Evolutionary conservation across 2,797 vertebrate genomes (phyloP).

Genomic region (Microcaecilia unicolor): DNA sequence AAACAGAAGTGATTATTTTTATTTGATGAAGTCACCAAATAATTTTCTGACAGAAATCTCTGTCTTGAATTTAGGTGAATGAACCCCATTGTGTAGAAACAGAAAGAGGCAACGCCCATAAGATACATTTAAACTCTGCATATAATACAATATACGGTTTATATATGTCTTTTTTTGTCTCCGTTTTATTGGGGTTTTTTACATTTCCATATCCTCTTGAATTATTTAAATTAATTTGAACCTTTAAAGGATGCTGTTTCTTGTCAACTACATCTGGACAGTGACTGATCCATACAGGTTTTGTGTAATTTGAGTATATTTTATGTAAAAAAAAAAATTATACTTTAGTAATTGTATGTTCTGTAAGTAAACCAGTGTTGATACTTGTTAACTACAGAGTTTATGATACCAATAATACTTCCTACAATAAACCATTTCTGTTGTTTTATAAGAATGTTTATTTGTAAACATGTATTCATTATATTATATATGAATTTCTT

Average conservation of each 20-base stretch:
- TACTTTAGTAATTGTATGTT: conserved; percentile 68
- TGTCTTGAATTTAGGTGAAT: too few species aligned
- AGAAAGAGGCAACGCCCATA: too few species aligned
- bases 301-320: conserved; percentile 62
- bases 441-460: conserved; percentile 78
- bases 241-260: conserved; percentile 43
- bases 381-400: conserved; percentile 60
- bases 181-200: too few species aligned
- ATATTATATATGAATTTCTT: conserved; percentile 95
- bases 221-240: conserved; percentile 21
- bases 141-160: too few species aligned
- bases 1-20: too few species aligned
- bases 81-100: too few species aligned
- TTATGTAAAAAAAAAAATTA: conserved; percentile 61
- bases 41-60: too few species aligned
- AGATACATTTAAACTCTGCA: too few species aligned
- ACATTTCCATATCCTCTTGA: too few species aligned
- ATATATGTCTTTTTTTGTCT: too few species aligned
- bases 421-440: conserved; percentile 66
- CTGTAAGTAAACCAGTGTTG: conserved; percentile 64
- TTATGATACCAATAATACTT: conserved; percentile 65
- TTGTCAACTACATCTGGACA: conserved; percentile 45
- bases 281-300: conserved; percentile 34
- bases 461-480: conserved; percentile 92
- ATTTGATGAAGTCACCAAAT: too few species aligned